phyloP scores from a whole-genome alignment of 1,140 invertebrate genomes.

The Hydropsyche tenuis region DNA sequence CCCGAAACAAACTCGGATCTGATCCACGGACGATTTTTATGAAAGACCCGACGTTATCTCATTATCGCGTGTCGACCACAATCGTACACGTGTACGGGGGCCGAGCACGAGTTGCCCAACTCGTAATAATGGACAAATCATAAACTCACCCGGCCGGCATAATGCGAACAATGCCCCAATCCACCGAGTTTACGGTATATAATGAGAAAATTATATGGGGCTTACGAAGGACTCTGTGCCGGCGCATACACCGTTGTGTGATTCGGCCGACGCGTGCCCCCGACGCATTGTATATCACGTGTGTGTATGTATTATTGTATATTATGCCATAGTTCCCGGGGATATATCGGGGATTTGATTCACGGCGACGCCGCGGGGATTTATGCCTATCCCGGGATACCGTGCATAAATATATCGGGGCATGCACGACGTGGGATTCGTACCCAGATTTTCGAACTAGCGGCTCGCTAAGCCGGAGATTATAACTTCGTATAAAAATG shows the following conservation, averaged over 20 bases:
- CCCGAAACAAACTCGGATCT: too few species aligned
- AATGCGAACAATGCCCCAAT: constrained; percentile 21
- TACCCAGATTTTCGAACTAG: constrained; percentile 18
- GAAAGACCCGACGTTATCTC: not conserved
- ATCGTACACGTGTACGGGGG: not conserved
- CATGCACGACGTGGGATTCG: not conserved
- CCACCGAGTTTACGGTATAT: constrained; percentile 25
- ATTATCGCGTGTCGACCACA: not conserved
- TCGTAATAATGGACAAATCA: constrained; percentile 32
- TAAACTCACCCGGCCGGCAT: constrained; percentile 13
- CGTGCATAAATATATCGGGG: constrained; percentile 23
- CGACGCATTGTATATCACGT: not conserved
- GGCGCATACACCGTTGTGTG: constrained; percentile 6
- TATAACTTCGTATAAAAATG: constrained; percentile 20
- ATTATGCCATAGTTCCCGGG: not conserved
- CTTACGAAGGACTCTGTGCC: not conserved
- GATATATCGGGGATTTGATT: constrained; percentile 26
- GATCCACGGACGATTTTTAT: too few species aligned
- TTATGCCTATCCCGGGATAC: not conserved
- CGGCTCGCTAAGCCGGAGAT: constrained; percentile 13
- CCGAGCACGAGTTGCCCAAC: constrained; percentile 7
- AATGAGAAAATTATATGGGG: constrained; percentile 38
- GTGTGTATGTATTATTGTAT: not conserved
- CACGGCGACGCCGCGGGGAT: constrained; percentile 9
- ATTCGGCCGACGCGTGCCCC: not conserved